Evolutionary conservation across 2,888 invertebrate species (phyloP).

Genomic region (Rutpela maculata): DNA sequence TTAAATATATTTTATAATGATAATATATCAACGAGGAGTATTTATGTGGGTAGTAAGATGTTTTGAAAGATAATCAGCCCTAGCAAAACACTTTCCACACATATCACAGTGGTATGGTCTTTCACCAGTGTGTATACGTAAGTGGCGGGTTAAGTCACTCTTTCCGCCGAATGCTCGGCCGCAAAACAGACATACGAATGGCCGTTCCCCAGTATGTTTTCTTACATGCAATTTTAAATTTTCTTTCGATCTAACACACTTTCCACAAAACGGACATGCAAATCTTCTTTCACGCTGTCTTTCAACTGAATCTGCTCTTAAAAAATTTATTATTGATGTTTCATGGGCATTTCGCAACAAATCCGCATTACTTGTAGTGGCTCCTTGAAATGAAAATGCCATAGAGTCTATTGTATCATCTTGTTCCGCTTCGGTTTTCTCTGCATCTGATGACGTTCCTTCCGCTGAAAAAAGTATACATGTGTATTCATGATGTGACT

Average conservation of each 20-base stretch:
- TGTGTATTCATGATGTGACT: background rate
- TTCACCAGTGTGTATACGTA: constrained; percentile 92
- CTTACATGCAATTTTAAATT: constrained; percentile 91
- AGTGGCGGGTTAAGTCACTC: constrained; percentile 89
- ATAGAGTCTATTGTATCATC: constrained; percentile 86
- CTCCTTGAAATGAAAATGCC: constrained; percentile 72
- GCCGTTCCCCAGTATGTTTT: constrained; percentile 91
- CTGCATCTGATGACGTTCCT: constrained; percentile 68
- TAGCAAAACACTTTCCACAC: constrained; percentile 93
- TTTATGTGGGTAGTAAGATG: constrained; percentile 94
- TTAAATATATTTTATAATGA: background rate
- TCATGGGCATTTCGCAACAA: constrained; percentile 71
- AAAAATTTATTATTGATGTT: constrained; percentile 80
- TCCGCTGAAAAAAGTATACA: constrained; percentile 59
- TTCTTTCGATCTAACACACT: constrained; percentile 92
- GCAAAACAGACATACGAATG: constrained; percentile 93
- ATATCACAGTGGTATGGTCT: constrained; percentile 94
- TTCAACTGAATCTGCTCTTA: constrained; percentile 79
- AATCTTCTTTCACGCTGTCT: constrained; percentile 85
- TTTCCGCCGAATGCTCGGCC: constrained; percentile 92
- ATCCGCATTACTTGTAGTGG: constrained; percentile 45
- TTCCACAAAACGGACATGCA: constrained; percentile 92
- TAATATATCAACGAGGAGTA: constrained; percentile 76
- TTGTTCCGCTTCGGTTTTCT: constrained; percentile 74
- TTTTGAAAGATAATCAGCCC: constrained; percentile 93